Base-by-base conservation (phyloP, 2,113 vertebrate genomes). In the Sprattus sprattus region DNA sequence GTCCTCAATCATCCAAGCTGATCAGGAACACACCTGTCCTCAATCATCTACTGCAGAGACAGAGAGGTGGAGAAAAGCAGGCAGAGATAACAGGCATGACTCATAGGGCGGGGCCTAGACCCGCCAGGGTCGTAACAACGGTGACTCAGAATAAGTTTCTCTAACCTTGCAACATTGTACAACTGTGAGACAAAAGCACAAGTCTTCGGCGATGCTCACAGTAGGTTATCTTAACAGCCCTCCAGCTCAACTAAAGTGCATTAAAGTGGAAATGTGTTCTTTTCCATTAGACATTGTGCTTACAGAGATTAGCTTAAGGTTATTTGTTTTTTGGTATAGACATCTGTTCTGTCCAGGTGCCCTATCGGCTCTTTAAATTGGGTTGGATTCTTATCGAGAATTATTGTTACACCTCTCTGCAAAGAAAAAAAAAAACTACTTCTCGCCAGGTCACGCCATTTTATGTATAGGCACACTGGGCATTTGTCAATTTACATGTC, bases 191-290 rank as follows among this genome's bases (percentile, higher is more conserved):
- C 82, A 82, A 82, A 67, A 81, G 50, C 45, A 54, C 22, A 78
- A 81, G 32, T 84, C 82, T 87, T 32, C 28, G 64, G 64, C 86
- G 44, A n/a, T 28, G 22, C 54, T 86, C 88, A 88, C 90, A 86
- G 50, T 86, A 91, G 91, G 92, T 91, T 89, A 89, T 90, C 88
- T 92, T 91, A 91, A 91, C 91, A 90, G 91, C 92, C 92, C 91
- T 90, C 89, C 91, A 89, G 92, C 91, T 92, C 89, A 91, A 82
- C 90, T 92, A 92, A 92, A 92, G 91, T 90, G 92, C 90, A 88
- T 88, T 82, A 22, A 52, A 90, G 45, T 44, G 81, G 82, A 87
- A 64, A 87, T 57, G 75, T 84, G 80, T 18, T 86, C 83, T 28
- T 46, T 81, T 86, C 45, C 54, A 90, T 57, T 60, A 88, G 85